phyloP scores from a whole-genome alignment of 2,888 invertebrate species.

The Agrotis puta region DNA sequence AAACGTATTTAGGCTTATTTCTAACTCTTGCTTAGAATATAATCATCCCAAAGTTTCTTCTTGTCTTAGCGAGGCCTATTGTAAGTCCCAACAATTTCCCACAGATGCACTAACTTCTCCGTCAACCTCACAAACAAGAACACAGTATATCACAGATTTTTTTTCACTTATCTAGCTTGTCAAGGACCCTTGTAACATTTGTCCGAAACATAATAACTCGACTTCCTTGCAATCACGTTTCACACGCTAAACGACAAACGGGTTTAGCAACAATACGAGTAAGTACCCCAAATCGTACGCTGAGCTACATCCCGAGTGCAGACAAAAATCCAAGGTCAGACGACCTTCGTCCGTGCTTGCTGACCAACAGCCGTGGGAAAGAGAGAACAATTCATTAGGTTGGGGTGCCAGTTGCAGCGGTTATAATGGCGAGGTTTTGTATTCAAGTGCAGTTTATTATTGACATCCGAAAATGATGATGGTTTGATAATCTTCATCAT shows the following conservation, averaged over 20 bases:
- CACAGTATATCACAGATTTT: background rate
- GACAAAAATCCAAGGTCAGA: conserved; percentile 67
- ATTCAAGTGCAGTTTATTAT: background rate
- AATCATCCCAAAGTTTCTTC: too few relatives aligned
- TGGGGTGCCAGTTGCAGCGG: conserved; percentile 51
- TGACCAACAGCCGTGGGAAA: conserved; percentile 69
- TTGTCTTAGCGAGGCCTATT: too few relatives aligned
- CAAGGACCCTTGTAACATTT: conserved; percentile 28
- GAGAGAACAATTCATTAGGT: conserved; percentile 57
- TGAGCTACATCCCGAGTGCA: conserved; percentile 64
- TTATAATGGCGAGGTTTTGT: background rate
- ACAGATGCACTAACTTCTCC: too few relatives aligned
- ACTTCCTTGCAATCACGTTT: conserved; percentile 47
- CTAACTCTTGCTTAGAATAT: too few relatives aligned
- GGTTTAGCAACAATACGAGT: conserved; percentile 63
- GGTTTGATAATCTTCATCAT: background rate
- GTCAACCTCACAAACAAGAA: too few relatives aligned
- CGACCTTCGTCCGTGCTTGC: conserved; percentile 61
- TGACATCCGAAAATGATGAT: too few relatives aligned
- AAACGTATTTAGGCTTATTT: too few relatives aligned
- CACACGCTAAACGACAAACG: conserved; percentile 60
- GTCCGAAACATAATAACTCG: conserved; percentile 28
- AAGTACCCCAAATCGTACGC: conserved; percentile 61
- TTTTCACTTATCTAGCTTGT: background rate
- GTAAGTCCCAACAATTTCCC: too few relatives aligned